A percentile compares a stretch with the other conserved stretches of the same genome.
Evolutionary conservation across 2,113 vertebrate genomes (phyloP).

Genomic region (Hassar affinis): DNA sequence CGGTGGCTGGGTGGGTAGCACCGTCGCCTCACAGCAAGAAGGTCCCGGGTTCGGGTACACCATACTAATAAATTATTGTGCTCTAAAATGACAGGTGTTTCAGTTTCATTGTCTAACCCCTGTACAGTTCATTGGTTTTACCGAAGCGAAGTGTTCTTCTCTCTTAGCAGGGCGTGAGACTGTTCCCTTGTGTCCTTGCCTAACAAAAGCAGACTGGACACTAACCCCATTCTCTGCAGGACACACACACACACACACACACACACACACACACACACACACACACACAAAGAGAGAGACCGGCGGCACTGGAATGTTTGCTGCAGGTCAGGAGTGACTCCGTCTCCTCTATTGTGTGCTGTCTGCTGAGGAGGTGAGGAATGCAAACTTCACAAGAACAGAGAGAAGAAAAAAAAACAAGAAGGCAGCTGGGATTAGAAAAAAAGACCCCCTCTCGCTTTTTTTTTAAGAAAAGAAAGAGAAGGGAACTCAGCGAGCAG

Average conservation of each 20-base stretch:
- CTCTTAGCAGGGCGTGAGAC: constrained; percentile 38
- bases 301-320: constrained; percentile 68
- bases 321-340: constrained; percentile 64
- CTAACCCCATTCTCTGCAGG: constrained; percentile 29
- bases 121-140: background rate
- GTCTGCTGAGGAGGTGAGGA: constrained; percentile 75
- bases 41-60: background rate
- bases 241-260: constrained; percentile 27
- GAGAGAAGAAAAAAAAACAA: constrained; percentile 37
- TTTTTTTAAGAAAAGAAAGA: background rate
- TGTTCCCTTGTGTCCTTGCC: constrained; percentile 6
- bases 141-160: background rate
- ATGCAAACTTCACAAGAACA: constrained; percentile 73
- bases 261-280: constrained; percentile 25
- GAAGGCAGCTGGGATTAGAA: background rate
- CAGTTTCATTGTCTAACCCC: background rate
- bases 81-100: too few species aligned
- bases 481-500: constrained; percentile 6
- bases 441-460: background rate
- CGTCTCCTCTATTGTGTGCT: constrained; percentile 72
- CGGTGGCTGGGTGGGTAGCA: too few species aligned
- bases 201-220: constrained; percentile 35
- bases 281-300: constrained; percentile 3
- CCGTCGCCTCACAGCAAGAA: too few species aligned
- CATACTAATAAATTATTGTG: background rate